Evolutionary conservation across 2,888 invertebrate genomes (phyloP).

Genomic region (Cantharis flavilabris): DNA sequence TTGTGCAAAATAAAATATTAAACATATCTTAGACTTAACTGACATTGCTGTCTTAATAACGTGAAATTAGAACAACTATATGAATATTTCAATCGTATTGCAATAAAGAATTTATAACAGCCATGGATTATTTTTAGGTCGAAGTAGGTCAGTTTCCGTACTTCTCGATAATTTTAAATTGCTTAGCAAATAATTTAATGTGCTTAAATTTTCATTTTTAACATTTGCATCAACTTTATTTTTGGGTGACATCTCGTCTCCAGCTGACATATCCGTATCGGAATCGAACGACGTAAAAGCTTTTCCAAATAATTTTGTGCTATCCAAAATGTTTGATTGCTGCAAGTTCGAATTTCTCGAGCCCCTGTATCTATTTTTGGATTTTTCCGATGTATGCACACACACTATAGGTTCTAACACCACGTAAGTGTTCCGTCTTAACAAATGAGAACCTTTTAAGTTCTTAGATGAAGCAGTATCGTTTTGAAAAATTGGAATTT

Average conservation of each 20-base stretch:
- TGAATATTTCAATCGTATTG: not conserved
- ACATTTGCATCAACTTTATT: not conserved
- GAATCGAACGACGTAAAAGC: constrained; percentile 3
- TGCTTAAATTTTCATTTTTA: not conserved
- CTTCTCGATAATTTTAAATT: constrained; percentile 26
- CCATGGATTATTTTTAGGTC: constrained; percentile 25
- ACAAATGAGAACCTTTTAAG: constrained; percentile 5
- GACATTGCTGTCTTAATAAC: not conserved
- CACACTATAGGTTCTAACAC: constrained; percentile 14
- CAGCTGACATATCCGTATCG: constrained; percentile 5
- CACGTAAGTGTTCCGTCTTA: constrained; percentile 20
- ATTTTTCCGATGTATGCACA: not conserved
- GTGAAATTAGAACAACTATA: not conserved
- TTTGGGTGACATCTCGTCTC: constrained; percentile 6
- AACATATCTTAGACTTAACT: not conserved
- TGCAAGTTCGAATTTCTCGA: not conserved
- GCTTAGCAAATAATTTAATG: constrained; percentile 17
- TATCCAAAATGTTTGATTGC: not conserved
- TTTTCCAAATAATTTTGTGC: not conserved
- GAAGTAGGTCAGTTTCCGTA: constrained; percentile 24
- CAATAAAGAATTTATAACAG: constrained; percentile 17
- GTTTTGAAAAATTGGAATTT: constrained; percentile 18
- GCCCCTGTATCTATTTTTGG: not conserved
- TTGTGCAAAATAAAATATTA: not conserved
- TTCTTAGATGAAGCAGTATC: not conserved